Evolutionary conservation across 2,113 vertebrate species (phyloP), one percentile per base, ranked within the genome.

Genomic region (Peromyscus leucopus): DNA sequence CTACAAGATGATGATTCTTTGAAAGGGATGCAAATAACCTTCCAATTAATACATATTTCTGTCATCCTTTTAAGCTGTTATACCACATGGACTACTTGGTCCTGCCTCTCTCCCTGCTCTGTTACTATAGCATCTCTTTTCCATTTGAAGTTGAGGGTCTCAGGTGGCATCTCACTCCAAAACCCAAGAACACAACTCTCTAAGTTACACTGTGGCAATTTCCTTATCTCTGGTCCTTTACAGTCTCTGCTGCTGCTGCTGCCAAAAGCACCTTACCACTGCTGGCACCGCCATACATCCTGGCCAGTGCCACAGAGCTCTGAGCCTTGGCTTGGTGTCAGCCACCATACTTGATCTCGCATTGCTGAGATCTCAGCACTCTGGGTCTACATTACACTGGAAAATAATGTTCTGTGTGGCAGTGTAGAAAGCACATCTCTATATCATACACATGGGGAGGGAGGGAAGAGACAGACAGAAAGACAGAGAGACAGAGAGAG

Each of bases 241-340:
- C 7, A 1, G 3, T 0, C 89, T 24, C 2, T 15, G 59, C 10
- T 10, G 59, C 10, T 7, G 59, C 10, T 10, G 59, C 10, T 5
- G 28, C 0, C 4, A 36, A 83, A 82, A 36, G 2, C n/a, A 31
- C 15, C 51, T 33, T 4, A 15, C 28, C 16, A 48, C 5, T 67
- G 15, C 4, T 0, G 39, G 15, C 1, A 3, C 24, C 4, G 2
- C 21, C 9, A 1, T 16, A 22, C 11, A 10, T 51, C 79, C 28
- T 1, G 10, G 16, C 69, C n/a, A 59, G 4, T 6, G 59, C 36
- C 24, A 10, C 28, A 8, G 59, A 36, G 26, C 46, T 51, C 31
- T 2, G 21, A 89, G 57, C 12, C 36, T 22, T 75, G 7, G 1
- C 36, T 36, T 4, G 26, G 33, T 3, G 42, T 22, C 51, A 79